A percentile compares a stretch with the other conserved stretches of the same genome.
These are phyloP conservation scores for Apostichopus japonicus DNA, from an alignment of 35 echinoderm and acorn worm genomes.

Conservation along the genomic window DNA sequence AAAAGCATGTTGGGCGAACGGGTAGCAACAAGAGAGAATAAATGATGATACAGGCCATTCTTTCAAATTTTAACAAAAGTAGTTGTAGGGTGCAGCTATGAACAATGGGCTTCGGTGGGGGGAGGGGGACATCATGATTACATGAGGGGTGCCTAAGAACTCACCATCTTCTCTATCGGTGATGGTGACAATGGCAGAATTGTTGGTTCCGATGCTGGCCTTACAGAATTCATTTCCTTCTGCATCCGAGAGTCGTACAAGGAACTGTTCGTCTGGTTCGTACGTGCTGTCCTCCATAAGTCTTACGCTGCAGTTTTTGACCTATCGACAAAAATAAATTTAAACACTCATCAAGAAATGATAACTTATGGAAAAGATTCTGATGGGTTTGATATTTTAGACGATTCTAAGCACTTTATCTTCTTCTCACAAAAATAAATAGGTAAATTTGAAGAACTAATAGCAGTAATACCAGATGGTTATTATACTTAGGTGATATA, in stretches of 20 bases:
- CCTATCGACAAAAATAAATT: constrained; percentile 34
- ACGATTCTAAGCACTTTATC: no score
- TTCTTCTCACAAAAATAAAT: no score
- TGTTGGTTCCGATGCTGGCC: constrained; percentile 80
- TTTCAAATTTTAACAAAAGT: no score
- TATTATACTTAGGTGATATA: no score
- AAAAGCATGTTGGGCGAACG: background rate
- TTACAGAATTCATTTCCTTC: constrained; percentile 84
- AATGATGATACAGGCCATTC: background rate
- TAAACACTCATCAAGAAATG: background rate
- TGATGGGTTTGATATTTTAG: no score
- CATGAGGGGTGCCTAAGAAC: background rate
- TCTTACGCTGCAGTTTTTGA: constrained; percentile 88
- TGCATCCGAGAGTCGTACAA: constrained; percentile 66
- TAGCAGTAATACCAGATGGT: no score
- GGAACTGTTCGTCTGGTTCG: constrained; percentile 86
- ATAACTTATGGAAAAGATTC: no score
- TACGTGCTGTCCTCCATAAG: constrained; percentile 91
- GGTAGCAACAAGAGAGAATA: background rate
- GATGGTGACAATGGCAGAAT: constrained; percentile 72
- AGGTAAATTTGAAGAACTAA: no score
- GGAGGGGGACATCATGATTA: no score
- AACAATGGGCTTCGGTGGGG: no score
- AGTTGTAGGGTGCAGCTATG: no score
- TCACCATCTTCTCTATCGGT: constrained; percentile 92